Evolutionary conservation across 1,140 invertebrate species (phyloP).

Genomic region (Venustaconcha ellipsiformis): DNA sequence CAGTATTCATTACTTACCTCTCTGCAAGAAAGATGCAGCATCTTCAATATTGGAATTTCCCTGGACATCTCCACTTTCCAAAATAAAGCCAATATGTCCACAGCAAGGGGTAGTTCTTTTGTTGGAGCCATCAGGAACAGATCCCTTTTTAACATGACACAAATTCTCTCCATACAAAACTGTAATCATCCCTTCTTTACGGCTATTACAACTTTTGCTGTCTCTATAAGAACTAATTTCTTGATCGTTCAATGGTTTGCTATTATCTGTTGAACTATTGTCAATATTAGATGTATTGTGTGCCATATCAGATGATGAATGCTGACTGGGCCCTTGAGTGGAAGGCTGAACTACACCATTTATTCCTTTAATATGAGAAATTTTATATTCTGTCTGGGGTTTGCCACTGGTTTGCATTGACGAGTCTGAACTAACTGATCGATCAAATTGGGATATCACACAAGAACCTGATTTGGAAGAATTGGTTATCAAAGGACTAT

Average conservation of each 20-base stretch:
- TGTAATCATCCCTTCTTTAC: constrained; percentile 1
- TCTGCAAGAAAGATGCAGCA: constrained; percentile 15
- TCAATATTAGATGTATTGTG: not conserved
- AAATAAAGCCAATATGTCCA: constrained; percentile 11
- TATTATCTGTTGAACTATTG: not conserved
- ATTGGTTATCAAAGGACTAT: not conserved
- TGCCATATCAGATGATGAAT: too few relatives aligned
- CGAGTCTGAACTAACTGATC: too few relatives aligned
- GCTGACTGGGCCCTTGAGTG: too few relatives aligned
- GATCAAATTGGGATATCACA: too few relatives aligned
- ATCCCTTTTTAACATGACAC: constrained; percentile 9
- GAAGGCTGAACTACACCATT: too few relatives aligned
- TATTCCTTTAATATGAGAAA: too few relatives aligned
- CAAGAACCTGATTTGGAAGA: too few relatives aligned
- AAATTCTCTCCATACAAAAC: constrained; percentile 28
- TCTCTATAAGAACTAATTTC: not conserved
- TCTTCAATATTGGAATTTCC: constrained; percentile 23
- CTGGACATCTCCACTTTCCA: constrained; percentile 2
- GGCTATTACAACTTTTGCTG: constrained; percentile 9
- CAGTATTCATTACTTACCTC: constrained; percentile 17
- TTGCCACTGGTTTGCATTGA: too few relatives aligned
- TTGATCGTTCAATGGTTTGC: not conserved
- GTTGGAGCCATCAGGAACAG: constrained; percentile 13
- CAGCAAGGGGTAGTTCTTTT: constrained; percentile 21
- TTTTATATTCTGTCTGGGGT: too few relatives aligned